Conservation (phyloP, 2,113 vertebrate species). For the Silurus glanis region DNA sequence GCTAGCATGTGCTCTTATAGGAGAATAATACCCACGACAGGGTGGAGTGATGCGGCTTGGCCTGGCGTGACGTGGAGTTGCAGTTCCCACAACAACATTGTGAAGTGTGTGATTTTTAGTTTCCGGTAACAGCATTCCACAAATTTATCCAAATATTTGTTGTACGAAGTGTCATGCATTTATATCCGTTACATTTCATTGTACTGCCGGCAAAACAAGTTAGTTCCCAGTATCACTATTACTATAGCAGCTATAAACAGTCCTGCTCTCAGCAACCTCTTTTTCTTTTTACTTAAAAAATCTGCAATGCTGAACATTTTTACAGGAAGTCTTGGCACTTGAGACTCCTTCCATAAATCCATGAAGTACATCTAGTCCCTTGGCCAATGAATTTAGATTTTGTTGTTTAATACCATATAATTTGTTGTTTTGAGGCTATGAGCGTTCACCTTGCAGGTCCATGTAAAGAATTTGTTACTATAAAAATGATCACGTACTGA, state of each 20-base stretch:
- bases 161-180: background rate
- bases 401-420: no score
- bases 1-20: background rate
- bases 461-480: background rate
- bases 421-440: no score
- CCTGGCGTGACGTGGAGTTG: background rate
- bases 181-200: background rate
- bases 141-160: background rate
- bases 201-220: background rate
- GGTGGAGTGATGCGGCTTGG: background rate
- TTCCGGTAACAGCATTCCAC: background rate
- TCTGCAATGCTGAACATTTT: background rate
- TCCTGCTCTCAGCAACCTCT: background rate
- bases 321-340: background rate
- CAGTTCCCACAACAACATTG: background rate
- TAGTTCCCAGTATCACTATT: background rate
- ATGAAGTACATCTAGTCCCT: background rate
- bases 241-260: background rate
- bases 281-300: background rate
- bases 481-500: background rate
- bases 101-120: background rate
- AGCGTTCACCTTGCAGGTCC: background rate
- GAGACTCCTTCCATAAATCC: background rate
- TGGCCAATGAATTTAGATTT: no score
- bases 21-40: background rate